Conservation (phyloP, 2,888 invertebrate species). For the Drosophila acutilabella region DNA sequence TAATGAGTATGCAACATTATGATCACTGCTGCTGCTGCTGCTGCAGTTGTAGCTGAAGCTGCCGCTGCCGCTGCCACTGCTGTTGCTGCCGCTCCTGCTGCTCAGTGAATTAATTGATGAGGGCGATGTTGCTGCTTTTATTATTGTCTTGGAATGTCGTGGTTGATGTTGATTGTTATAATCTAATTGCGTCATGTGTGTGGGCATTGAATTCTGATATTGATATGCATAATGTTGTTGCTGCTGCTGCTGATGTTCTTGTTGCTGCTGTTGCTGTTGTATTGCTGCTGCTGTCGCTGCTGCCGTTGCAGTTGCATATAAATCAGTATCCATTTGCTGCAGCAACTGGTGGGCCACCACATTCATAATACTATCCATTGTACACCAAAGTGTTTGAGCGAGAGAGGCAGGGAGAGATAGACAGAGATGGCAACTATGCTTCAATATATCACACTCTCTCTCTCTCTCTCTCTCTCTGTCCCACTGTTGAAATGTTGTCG, state of each 20-base stretch:
- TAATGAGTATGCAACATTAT: constrained; percentile 67
- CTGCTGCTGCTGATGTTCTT: constrained; percentile 44
- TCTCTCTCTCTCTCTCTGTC: constrained; percentile 2
- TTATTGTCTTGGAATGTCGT: constrained; percentile 66
- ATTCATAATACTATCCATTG: constrained; percentile 76
- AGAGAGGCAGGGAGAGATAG: neutral
- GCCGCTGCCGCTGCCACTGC: constrained; percentile 48
- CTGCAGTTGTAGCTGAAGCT: constrained; percentile 50
- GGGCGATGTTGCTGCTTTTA: constrained; percentile 60
- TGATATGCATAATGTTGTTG: constrained; percentile 53
- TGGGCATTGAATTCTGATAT: constrained; percentile 65
- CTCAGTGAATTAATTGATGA: constrained; percentile 60
- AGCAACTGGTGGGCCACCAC: constrained; percentile 73
- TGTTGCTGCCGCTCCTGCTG: constrained; percentile 53
- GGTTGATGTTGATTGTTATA: constrained; percentile 65
- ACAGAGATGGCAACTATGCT: neutral
- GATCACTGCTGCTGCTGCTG: constrained; percentile 63
- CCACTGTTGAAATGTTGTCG: constrained; percentile 17
- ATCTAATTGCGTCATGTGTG: constrained; percentile 60
- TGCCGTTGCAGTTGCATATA: constrained; percentile 62
- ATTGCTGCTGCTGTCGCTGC: constrained; percentile 40
- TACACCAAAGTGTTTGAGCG: constrained; percentile 12
- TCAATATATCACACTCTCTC: neutral
- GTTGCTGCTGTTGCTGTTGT: constrained; percentile 45
- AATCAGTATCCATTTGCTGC: constrained; percentile 79